phyloP scores from a whole-genome alignment of 2,797 vertebrate species.

The Coendou prehensilis region DNA sequence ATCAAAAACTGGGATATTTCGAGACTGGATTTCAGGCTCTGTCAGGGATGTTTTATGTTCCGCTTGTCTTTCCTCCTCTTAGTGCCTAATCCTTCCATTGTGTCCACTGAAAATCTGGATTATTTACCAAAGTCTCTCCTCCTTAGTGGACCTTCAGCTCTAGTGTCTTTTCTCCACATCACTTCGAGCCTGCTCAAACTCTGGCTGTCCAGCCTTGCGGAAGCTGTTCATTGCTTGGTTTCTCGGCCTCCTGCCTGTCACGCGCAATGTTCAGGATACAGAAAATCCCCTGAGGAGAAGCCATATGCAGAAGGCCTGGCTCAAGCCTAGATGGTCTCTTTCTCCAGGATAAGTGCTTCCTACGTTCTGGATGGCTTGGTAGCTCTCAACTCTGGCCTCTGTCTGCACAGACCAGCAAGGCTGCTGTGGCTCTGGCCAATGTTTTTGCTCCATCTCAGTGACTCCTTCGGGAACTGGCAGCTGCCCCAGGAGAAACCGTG shows the following conservation, averaged over 20 bases:
- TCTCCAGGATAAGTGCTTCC: neutral
- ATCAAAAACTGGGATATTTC: neutral
- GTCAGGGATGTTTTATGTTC: neutral
- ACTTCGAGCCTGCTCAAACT: neutral
- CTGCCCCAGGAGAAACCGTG: neutral
- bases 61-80: neutral
- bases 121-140: neutral
- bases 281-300: constrained; percentile 16
- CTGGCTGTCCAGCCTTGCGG: constrained; percentile 12
- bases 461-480: neutral
- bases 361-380: neutral
- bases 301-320: neutral
- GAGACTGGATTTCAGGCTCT: constrained; percentile 5
- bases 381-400: neutral
- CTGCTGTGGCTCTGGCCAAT: neutral
- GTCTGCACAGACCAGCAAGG: neutral
- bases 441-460: neutral
- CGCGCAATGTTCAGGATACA: neutral
- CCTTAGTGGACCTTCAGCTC: neutral
- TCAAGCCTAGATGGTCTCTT: neutral
- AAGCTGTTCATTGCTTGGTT: constrained; percentile 17
- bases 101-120: neutral
- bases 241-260: constrained; percentile 17
- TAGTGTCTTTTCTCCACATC: neutral
- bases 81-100: neutral